A percentile compares a stretch with the other conserved stretches of the same genome.
These are phyloP conservation scores for Copsychus sechellarum DNA, from an alignment of 2,113 vertebrate species.

Conservation along the genomic window DNA sequence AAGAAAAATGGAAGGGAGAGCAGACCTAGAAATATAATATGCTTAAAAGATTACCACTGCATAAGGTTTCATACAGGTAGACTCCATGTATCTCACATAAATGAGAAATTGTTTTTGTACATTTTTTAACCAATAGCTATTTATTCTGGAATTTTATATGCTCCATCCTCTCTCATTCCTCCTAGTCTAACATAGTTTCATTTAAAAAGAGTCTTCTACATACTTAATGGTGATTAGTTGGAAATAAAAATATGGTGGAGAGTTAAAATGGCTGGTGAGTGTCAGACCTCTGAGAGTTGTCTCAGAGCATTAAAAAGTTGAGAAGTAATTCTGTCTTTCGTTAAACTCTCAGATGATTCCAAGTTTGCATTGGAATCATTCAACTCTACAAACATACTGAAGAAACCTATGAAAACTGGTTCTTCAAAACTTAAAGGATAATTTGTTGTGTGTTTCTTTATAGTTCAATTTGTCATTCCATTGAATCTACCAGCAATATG, in stretches of 20 bases:
- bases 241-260: background rate
- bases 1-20: background rate
- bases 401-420: background rate
- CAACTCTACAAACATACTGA: background rate
- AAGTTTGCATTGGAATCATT: background rate
- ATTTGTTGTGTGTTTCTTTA: background rate
- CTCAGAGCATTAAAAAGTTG: background rate
- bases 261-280: background rate
- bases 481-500: background rate
- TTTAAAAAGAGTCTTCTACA: background rate
- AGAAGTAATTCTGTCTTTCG: background rate
- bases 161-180: background rate
- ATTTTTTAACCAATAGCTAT: background rate
- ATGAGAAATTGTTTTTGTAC: background rate
- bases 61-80: background rate
- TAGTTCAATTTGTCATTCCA: background rate
- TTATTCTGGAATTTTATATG: background rate
- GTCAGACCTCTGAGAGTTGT: background rate
- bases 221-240: background rate
- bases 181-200: background rate
- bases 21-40: background rate
- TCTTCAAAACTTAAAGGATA: background rate
- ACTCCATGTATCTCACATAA: accelerated
- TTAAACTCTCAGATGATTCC: background rate
- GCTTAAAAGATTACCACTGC: background rate